Conservation (phyloP, 1,140 invertebrate species). For the Macrobrachium nipponense region DNA sequence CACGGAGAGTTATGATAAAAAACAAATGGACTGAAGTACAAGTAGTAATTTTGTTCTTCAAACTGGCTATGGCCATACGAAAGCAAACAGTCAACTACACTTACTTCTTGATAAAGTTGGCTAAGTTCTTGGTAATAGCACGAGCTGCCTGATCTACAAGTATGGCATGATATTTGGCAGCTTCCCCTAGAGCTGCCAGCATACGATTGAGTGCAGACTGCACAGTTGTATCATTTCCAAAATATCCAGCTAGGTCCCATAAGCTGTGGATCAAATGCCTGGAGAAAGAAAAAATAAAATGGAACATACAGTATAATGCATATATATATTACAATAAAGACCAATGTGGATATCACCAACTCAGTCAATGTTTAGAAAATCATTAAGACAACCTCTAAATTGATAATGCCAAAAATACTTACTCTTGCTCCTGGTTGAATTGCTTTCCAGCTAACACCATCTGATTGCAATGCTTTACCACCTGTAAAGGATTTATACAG, state of each 20-base stretch:
- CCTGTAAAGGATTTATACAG: constrained; percentile 15
- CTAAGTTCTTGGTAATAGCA: constrained; percentile 57
- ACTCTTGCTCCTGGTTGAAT: constrained; percentile 60
- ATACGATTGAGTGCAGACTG: constrained; percentile 52
- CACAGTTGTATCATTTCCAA: constrained; percentile 42
- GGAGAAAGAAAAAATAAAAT: constrained; percentile 15
- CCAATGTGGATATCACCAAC: neutral
- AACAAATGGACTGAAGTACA: neutral
- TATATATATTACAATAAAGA: neutral
- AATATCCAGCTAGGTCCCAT: constrained; percentile 54
- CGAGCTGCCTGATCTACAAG: constrained; percentile 53
- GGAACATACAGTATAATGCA: neutral
- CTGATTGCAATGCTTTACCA: constrained; percentile 58
- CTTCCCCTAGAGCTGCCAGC: constrained; percentile 50
- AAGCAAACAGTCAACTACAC: neutral
- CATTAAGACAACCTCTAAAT: neutral
- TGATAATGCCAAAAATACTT: neutral
- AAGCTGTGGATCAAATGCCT: constrained; percentile 56
- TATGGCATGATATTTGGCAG: constrained; percentile 57
- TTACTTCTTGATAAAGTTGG: constrained; percentile 55
- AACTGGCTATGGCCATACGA: neutral
- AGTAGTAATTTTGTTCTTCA: neutral
- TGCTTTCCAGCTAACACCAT: constrained; percentile 52
- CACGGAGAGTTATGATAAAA: neutral
- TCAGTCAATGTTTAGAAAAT: neutral